Conservation (phyloP, 2,797 vertebrate genomes). For the Urophycis tenuis region DNA sequence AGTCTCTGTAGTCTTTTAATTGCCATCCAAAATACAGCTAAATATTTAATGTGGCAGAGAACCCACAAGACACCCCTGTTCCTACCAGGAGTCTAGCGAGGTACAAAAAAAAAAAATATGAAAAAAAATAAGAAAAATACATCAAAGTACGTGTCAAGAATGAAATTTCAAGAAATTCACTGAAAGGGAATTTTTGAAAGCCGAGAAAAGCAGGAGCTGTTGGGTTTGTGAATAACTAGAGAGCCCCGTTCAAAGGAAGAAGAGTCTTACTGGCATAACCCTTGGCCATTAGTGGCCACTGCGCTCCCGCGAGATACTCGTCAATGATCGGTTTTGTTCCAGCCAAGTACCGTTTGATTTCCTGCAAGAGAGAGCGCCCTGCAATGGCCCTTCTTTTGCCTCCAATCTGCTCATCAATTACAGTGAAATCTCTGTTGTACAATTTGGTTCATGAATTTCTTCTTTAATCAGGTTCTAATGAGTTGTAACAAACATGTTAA, state of each 20-base stretch:
- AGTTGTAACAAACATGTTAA: not conserved
- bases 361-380: slow-evolving; percentile 47
- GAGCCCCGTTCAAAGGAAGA: slow-evolving; percentile 18
- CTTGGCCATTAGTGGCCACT: slow-evolving; percentile 40
- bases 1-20: slow-evolving; percentile 46
- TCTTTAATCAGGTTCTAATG: slow-evolving; percentile 18
- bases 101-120: slow-evolving; percentile 31
- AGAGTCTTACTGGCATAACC: slow-evolving; percentile 23
- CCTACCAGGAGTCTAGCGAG: slow-evolving; percentile 49
- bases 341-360: slow-evolving; percentile 63
- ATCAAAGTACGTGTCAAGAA: slow-evolving; percentile 63
- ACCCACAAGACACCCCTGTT: slow-evolving; percentile 50
- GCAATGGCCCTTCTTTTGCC: slow-evolving; percentile 37
- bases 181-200: slow-evolving; percentile 55
- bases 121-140: slow-evolving; percentile 44
- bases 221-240: slow-evolving; percentile 34
- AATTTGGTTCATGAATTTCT: not conserved
- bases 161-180: slow-evolving; percentile 44
- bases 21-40: slow-evolving; percentile 53
- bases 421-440: slow-evolving; percentile 25
- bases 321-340: slow-evolving; percentile 57
- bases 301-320: slow-evolving; percentile 45
- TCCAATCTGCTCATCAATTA: slow-evolving; percentile 40
- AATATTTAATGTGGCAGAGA: slow-evolving; percentile 55
- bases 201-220: slow-evolving; percentile 36